Conservation (phyloP, 2,797 vertebrate genomes). For the Urocyon cinereoargenteus region DNA sequence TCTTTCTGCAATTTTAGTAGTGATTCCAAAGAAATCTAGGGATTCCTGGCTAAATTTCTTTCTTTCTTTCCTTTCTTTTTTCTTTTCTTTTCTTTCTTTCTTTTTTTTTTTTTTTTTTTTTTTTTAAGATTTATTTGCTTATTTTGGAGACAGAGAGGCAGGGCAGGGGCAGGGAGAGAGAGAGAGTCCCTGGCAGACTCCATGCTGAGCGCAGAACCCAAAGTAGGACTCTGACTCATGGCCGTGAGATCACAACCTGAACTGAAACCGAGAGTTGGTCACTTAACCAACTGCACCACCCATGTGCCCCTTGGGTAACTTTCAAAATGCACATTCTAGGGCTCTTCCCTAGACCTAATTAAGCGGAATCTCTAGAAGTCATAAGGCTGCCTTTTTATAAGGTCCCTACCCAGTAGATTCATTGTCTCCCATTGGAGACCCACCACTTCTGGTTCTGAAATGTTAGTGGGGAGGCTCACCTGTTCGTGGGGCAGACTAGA, state of each 20-base stretch:
- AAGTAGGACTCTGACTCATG: not conserved
- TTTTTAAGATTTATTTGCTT: not conserved
- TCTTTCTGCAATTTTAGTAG: not conserved
- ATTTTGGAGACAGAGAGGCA: not conserved
- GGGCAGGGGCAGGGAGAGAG: not conserved
- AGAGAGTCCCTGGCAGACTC: not conserved
- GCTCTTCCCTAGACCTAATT: not conserved
- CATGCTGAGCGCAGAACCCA: not conserved
- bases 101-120: too few species aligned
- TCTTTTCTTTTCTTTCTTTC: too few species aligned
- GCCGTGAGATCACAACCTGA: not conserved
- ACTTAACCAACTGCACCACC: not conserved
- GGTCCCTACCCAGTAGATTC: not conserved
- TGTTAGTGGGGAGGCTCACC: not conserved
- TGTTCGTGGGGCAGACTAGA: not conserved
- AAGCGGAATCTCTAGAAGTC: not conserved
- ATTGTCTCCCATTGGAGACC: not conserved
- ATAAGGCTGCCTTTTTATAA: not conserved
- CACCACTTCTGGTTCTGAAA: not conserved
- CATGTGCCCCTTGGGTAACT: not conserved
- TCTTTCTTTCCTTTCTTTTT: too few species aligned
- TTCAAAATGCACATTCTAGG: not conserved
- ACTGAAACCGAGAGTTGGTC: not conserved
- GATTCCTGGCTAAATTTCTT: not conserved
- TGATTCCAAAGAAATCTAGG: not conserved